These are phyloP conservation scores for Drosophila villosipedis DNA, from an alignment of 2,888 invertebrate genomes.

Conservation along the genomic window DNA sequence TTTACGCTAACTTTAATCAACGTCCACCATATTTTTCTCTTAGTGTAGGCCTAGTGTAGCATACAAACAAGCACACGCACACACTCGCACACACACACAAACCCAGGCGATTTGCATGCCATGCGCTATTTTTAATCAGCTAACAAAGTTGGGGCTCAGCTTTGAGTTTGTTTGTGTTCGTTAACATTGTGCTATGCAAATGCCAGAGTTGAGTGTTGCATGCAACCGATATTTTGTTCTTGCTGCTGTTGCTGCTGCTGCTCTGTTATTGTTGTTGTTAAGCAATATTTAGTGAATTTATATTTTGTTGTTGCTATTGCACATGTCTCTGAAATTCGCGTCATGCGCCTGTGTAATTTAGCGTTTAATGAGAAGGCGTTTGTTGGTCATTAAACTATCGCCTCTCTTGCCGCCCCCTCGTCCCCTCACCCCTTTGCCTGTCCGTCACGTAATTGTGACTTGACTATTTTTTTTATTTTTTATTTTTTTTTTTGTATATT, in stretches of 20 bases:
- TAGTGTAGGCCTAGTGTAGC: neutral
- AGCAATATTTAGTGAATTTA: slow-evolving; percentile 59
- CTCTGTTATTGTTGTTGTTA: slow-evolving; percentile 12
- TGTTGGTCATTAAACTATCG: slow-evolving; percentile 74
- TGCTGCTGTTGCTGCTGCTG: slow-evolving; percentile 2
- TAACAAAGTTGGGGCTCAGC: slow-evolving; percentile 54
- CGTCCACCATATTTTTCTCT: neutral
- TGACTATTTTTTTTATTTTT: slow-evolving; percentile 41
- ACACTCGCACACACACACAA: neutral
- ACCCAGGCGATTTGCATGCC: slow-evolving; percentile 26
- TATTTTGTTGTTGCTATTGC: slow-evolving; percentile 14
- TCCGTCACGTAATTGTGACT: slow-evolving; percentile 65
- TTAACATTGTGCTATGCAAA: slow-evolving; percentile 66
- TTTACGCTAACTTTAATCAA: neutral
- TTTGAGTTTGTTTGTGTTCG: slow-evolving; percentile 71
- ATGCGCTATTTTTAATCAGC: slow-evolving; percentile 63
- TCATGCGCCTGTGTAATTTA: slow-evolving; percentile 77
- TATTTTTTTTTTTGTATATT: slow-evolving; percentile 18
- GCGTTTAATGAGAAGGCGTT: slow-evolving; percentile 81
- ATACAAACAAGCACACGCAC: neutral
- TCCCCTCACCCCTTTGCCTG: neutral
- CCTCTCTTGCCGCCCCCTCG: slow-evolving; percentile 27
- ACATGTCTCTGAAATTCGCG: slow-evolving; percentile 61
- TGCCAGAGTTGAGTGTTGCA: slow-evolving; percentile 67
- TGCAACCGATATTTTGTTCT: slow-evolving; percentile 52